These are phyloP conservation scores for Penaeus monodon DNA, from an alignment of 2,888 invertebrate species.

Conservation along the genomic window DNA sequence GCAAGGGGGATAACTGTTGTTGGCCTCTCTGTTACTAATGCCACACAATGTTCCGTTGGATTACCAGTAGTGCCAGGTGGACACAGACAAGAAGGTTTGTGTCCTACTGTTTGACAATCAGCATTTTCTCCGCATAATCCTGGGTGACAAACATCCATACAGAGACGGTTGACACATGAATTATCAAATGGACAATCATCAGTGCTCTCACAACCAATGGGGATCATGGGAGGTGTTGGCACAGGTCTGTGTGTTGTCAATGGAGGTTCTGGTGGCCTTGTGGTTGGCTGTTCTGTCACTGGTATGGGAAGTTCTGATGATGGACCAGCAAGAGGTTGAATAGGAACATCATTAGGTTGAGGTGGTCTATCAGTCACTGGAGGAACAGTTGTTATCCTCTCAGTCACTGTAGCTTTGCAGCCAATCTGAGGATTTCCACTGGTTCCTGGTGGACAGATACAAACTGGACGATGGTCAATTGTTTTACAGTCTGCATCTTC, in stretches of 20 bases:
- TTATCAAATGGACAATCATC: slow-evolving; percentile 67
- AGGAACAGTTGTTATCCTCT: slow-evolving; percentile 75
- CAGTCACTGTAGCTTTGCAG: slow-evolving; percentile 43
- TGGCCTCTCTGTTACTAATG: slow-evolving; percentile 70
- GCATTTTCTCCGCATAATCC: slow-evolving; percentile 69
- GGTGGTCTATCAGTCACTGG: slow-evolving; percentile 32
- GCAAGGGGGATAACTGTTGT: slow-evolving; percentile 25
- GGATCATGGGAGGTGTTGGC: slow-evolving; percentile 16
- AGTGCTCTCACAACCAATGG: slow-evolving; percentile 66
- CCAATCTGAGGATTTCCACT: slow-evolving; percentile 72
- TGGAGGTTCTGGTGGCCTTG: slow-evolving; percentile 6
- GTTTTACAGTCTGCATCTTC: slow-evolving; percentile 80
- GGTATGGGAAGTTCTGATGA: slow-evolving; percentile 27
- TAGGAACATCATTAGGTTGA: background rate
- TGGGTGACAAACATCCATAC: slow-evolving; percentile 66
- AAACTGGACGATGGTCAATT: slow-evolving; percentile 75
- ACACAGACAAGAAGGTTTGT: slow-evolving; percentile 81
- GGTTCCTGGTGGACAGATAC: slow-evolving; percentile 52
- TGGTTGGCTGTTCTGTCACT: slow-evolving; percentile 7
- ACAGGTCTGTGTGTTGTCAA: background rate
- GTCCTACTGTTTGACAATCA: slow-evolving; percentile 79
- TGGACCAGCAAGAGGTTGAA: slow-evolving; percentile 41
- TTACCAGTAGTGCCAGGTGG: slow-evolving; percentile 68
- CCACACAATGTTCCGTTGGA: slow-evolving; percentile 68
- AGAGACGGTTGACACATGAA: slow-evolving; percentile 67